Conservation (phyloP, 2,797 vertebrate genomes). For the Hephaestus fuliginosus region DNA sequence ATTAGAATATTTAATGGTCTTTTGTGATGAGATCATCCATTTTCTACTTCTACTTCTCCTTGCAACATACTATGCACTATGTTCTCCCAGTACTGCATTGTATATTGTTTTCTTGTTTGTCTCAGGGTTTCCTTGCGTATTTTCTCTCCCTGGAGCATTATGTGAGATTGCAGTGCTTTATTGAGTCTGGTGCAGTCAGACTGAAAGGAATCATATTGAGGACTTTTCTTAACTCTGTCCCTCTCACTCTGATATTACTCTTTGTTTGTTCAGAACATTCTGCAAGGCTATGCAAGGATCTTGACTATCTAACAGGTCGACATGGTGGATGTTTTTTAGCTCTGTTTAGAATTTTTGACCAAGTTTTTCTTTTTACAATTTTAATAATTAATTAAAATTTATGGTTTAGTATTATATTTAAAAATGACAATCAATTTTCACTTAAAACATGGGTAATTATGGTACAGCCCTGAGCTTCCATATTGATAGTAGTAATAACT, state of each 20-base stretch:
- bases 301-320: conserved; percentile 6
- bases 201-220: conserved; percentile 40
- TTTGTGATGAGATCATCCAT: not conserved
- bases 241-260: conserved; percentile 37
- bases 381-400: no score
- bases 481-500: not conserved
- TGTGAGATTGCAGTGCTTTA: conserved; percentile 63
- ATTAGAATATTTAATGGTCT: not conserved
- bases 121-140: conserved; percentile 31
- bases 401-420: no score
- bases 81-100: not conserved
- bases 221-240: not conserved
- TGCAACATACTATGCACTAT: conserved; percentile 1
- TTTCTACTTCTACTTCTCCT: not conserved
- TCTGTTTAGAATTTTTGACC: no score
- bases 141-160: conserved; percentile 50
- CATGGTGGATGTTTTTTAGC: not conserved
- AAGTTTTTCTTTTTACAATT: no score
- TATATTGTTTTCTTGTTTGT: conserved; percentile 42
- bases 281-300: conserved; percentile 15
- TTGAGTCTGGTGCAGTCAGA: conserved; percentile 59
- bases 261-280: conserved; percentile 42
- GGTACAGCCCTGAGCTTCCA: no score
- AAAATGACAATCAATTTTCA: no score
- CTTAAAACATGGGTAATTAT: no score